Conservation (phyloP, 2,113 vertebrate species). For the Benitochromis conjunctus region DNA sequence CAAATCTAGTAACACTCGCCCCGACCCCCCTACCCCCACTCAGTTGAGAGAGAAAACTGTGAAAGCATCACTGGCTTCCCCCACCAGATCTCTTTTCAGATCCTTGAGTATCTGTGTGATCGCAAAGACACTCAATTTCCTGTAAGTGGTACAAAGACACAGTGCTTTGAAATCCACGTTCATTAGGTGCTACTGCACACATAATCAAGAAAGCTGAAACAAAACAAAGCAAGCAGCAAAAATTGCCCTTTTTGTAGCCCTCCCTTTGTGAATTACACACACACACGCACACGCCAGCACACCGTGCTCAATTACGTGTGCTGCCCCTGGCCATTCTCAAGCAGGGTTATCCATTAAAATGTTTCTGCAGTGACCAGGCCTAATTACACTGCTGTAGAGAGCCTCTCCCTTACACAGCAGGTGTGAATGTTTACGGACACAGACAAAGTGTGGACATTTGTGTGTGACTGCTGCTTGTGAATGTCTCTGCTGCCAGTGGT, state of each 20-base stretch:
- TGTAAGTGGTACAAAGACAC: background rate
- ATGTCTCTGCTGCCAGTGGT: slow-evolving; percentile 11
- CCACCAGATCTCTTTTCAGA: background rate
- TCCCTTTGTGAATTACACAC: background rate
- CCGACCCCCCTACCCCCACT: background rate
- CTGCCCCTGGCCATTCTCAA: slow-evolving; percentile 42
- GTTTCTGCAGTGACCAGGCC: slow-evolving; percentile 47
- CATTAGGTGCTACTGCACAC: background rate
- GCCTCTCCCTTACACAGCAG: slow-evolving; percentile 24
- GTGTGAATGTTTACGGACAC: background rate
- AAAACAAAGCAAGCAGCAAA: slow-evolving; percentile 5
- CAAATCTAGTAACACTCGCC: background rate
- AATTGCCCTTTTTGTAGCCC: background rate
- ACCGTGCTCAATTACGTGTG: slow-evolving; percentile 28
- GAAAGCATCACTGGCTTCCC: background rate
- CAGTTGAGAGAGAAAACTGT: background rate
- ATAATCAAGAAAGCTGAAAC: background rate
- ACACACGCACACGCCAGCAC: background rate
- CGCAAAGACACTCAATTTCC: background rate
- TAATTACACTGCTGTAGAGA: slow-evolving; percentile 54
- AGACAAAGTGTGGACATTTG: background rate
- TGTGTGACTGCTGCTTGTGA: background rate
- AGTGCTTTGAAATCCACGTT: background rate
- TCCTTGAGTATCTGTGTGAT: background rate
- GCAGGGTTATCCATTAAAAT: slow-evolving; percentile 51